Percentiles rank a stretch among this genome's conserved stretches.
These are phyloP conservation scores for Podarcis siculus DNA, from an alignment of 2,797 vertebrate species.

Conservation along the genomic window DNA sequence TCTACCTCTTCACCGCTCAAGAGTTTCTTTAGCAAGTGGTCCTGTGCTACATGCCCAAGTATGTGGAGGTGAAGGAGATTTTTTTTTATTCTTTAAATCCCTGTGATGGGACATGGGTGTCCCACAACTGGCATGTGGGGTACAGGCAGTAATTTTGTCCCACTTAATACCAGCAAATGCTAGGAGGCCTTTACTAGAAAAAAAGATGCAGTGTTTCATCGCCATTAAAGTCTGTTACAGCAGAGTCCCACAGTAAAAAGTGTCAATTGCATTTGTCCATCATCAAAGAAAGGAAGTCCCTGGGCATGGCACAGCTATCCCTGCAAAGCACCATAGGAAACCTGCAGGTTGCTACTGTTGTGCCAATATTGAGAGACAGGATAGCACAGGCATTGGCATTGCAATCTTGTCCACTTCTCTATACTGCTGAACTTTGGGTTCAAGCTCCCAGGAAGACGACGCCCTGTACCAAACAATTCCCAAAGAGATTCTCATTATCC, in stretches of 20 bases:
- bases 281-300: neutral
- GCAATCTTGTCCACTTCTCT: neutral
- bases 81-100: neutral
- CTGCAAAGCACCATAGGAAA: neutral
- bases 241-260: neutral
- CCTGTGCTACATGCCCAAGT: too few species aligned
- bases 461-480: too few species aligned
- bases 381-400: neutral
- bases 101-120: neutral
- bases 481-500: neutral
- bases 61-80: neutral
- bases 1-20: neutral
- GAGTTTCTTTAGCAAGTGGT: neutral
- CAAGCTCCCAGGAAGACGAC: neutral
- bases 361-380: neutral
- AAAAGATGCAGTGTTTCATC: neutral
- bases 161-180: neutral
- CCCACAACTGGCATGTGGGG: neutral
- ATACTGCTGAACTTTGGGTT: neutral
- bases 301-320: neutral
- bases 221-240: neutral
- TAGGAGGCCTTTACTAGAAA: neutral
- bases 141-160: neutral
- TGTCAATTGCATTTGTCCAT: neutral
- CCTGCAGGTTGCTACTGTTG: neutral